Evolutionary conservation across 2,113 vertebrate genomes (phyloP).

Genomic region (Monarcha castaneiventris): DNA sequence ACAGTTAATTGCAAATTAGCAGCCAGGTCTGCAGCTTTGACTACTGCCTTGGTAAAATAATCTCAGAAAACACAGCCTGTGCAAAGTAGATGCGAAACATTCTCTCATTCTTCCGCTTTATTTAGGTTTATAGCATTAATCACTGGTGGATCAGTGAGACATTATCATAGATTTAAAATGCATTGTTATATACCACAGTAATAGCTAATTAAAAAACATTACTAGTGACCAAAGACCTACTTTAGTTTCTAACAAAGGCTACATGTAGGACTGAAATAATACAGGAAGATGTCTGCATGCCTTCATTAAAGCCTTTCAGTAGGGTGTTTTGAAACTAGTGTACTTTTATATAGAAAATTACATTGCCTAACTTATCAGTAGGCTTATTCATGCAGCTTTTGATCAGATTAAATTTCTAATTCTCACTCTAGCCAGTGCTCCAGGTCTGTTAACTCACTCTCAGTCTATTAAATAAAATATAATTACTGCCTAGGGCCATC

Average conservation of each 20-base stretch:
- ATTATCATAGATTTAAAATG: not conserved
- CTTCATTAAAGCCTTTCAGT: not conserved
- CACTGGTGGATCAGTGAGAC: not conserved
- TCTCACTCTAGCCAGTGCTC: not conserved
- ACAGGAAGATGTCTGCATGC: not conserved
- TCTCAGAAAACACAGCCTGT: not conserved
- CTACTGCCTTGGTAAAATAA: not conserved
- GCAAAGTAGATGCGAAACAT: not conserved
- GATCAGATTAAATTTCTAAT: not conserved
- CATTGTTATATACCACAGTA: not conserved
- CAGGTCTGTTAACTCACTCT: not conserved
- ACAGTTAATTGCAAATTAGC: not conserved
- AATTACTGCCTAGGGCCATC: not conserved
- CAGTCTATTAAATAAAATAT: not conserved
- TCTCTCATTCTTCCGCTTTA: not conserved
- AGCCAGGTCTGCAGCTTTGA: not conserved
- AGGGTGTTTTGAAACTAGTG: not conserved
- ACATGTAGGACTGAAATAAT: not conserved
- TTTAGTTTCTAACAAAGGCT: not conserved
- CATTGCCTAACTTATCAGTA: not conserved
- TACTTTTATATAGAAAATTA: not conserved
- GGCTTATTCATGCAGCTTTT: not conserved
- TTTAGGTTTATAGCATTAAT: not conserved
- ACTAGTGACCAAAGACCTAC: not conserved
- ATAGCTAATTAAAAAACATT: not conserved